These are phyloP conservation scores for Actenoides hombroni DNA, from an alignment of 2,113 vertebrate species.

Conservation along the genomic window DNA sequence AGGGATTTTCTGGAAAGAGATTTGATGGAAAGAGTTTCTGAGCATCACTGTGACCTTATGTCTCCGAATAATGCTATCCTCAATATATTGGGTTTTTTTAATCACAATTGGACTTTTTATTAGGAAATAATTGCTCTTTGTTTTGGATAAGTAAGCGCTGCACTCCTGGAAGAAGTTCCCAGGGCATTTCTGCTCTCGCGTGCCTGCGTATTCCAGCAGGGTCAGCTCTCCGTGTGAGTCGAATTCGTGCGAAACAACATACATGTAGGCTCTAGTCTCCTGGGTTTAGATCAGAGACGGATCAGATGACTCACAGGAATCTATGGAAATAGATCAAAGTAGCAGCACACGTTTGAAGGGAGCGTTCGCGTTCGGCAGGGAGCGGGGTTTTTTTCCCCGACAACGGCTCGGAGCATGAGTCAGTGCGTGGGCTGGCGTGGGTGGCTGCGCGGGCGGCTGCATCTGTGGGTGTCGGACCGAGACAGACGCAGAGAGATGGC, in stretches of 20 bases:
- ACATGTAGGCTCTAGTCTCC: conserved; percentile 31
- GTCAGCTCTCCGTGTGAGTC: background rate
- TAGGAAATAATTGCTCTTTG: background rate
- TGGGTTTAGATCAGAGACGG: conserved; percentile 62
- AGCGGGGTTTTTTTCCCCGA: conserved; percentile 36
- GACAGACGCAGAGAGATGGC: conserved; percentile 67
- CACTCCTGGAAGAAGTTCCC: background rate
- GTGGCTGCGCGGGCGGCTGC: conserved; percentile 59
- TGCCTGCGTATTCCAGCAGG: background rate
- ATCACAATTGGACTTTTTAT: background rate
- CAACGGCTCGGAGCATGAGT: conserved; percentile 64
- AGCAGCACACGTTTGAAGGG: conserved; percentile 57
- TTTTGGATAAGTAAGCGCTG: background rate
- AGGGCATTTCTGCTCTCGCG: background rate
- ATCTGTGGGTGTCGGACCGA: conserved; percentile 76
- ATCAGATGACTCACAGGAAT: conserved; percentile 67
- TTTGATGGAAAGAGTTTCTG: background rate
- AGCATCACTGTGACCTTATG: background rate
- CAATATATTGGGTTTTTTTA: no score
- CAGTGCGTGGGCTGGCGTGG: conserved; percentile 65
- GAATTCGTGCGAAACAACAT: conserved; percentile 28
- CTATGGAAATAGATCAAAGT: conserved; percentile 74
- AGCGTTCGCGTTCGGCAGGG: conserved; percentile 45
- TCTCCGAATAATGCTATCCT: background rate
- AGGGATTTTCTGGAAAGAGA: background rate